Evolutionary conservation across 2,797 vertebrate species (phyloP).

Genomic region (Bryconaethiops microstoma): DNA sequence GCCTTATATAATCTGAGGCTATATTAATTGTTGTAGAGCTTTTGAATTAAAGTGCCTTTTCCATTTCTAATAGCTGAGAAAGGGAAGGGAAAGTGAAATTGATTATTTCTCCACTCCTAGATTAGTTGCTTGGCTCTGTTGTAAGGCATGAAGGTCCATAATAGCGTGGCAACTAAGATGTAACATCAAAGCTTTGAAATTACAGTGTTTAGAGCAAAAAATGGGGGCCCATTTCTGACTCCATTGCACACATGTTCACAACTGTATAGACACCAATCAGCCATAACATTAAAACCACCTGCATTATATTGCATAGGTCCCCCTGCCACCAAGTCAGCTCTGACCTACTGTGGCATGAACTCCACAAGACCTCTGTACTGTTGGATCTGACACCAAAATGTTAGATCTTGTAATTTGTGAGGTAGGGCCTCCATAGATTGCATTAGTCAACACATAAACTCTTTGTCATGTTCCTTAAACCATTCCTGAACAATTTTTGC

Average conservation of each 20-base stretch:
- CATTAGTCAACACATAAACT: too few species aligned
- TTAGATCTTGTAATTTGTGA: too few species aligned
- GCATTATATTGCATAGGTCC: too few species aligned
- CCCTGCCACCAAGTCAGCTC: too few species aligned
- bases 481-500: too few species aligned
- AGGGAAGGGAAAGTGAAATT: constrained; percentile 61
- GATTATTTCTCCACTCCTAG: constrained; percentile 47
- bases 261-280: too few species aligned
- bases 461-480: too few species aligned
- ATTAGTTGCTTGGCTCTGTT: constrained; percentile 51
- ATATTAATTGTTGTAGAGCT: constrained; percentile 62
- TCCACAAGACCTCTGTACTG: too few species aligned
- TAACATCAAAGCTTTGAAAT: constrained; percentile 60
- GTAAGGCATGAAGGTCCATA: constrained; percentile 54
- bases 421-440: too few species aligned
- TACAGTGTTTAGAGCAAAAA: neutral
- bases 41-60: constrained; percentile 65
- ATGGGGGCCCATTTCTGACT: neutral
- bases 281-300: too few species aligned
- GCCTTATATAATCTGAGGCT: constrained; percentile 58
- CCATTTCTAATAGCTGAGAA: constrained; percentile 56
- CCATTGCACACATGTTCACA: neutral
- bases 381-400: too few species aligned
- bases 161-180: constrained; percentile 46
- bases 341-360: too few species aligned